These are phyloP conservation scores for Sprattus sprattus DNA, from an alignment of 2,113 vertebrate genomes.

Conservation along the genomic window DNA sequence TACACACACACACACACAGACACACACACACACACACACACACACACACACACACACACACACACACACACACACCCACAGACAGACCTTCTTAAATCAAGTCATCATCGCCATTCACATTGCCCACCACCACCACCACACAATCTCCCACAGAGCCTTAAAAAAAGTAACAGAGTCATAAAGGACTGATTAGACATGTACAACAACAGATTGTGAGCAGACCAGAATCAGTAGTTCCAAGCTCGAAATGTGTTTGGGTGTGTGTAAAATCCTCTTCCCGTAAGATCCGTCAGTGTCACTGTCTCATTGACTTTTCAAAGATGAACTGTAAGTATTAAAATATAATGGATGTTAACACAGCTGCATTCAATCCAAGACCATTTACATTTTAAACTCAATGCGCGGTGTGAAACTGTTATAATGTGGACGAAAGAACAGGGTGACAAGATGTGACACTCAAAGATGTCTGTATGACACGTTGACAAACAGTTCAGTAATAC, in stretches of 20 bases:
- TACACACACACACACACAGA: not conserved
- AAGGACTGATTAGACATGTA: not conserved
- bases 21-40: constrained; percentile 8
- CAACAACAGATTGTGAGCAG: not conserved
- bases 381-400: too few relatives aligned
- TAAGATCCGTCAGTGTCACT: not conserved
- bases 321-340: too few relatives aligned
- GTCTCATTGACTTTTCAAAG: not conserved
- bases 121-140: not conserved
- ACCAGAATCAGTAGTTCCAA: not conserved
- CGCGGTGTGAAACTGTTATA: too few relatives aligned
- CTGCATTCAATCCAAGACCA: too few relatives aligned
- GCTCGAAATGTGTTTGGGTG: not conserved
- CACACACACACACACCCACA: constrained; percentile 23
- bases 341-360: too few relatives aligned
- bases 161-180: not conserved
- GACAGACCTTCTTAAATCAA: not conserved
- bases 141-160: not conserved
- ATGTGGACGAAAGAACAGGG: too few relatives aligned
- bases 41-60: not conserved
- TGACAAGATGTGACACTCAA: too few relatives aligned
- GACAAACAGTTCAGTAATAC: too few relatives aligned
- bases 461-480: too few relatives aligned
- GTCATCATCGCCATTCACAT: not conserved
- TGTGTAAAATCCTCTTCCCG: not conserved